Base-by-base conservation (phyloP, 2,888 invertebrate species). In the Sepiola atlantica region DNA sequence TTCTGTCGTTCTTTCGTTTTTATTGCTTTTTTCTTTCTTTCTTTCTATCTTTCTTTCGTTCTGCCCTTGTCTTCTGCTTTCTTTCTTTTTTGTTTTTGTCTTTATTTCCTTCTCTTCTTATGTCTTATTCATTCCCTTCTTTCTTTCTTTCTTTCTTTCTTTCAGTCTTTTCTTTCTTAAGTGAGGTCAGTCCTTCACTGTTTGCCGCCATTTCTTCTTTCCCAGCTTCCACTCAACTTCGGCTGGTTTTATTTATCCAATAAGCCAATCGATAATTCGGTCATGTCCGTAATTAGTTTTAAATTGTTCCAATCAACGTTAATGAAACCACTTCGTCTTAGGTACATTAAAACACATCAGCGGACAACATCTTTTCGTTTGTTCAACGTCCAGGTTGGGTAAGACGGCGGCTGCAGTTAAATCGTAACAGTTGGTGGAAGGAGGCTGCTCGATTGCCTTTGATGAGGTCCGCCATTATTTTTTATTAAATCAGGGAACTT, bases 271-370 rank as follows among this genome's bases (percentile, higher is more conserved):
- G n/a, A 77, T 77, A 77, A 77, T 77, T 77, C 77, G 77, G 77
- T 77, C 77, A 77, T 77, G n/a, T 77, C 77, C 77, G n/a, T 77
- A 77, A 77, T 77, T 77, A 77, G n/a, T 77, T 77, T 77, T 32
- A 77, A 77, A 77, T 77, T 32, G 77, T 77, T 1, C 77, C 77
- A 77, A 77, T 77, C 77, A 77, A 77, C 77, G 77, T 77, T 77
- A 77, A 77, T 77, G 77, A 77, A 77, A 77, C 77, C 16, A n/a
- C 77, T 77, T 77, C 77, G n/a, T 77, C n/a, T 77, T n/a, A 77
- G n/a, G n/a, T 77, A 77, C 77, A 77, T n/a, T 77, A 77, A 77
- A 77, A 77, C 77, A 77, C 16, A 77, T 77, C 77, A 16, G n/a
- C n/a, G 32, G 77, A 77, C 77, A 77, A 77, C n/a, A 77, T 77